phyloP scores from a whole-genome alignment of 1,140 invertebrate genomes.

The Trichonephila clavata region DNA sequence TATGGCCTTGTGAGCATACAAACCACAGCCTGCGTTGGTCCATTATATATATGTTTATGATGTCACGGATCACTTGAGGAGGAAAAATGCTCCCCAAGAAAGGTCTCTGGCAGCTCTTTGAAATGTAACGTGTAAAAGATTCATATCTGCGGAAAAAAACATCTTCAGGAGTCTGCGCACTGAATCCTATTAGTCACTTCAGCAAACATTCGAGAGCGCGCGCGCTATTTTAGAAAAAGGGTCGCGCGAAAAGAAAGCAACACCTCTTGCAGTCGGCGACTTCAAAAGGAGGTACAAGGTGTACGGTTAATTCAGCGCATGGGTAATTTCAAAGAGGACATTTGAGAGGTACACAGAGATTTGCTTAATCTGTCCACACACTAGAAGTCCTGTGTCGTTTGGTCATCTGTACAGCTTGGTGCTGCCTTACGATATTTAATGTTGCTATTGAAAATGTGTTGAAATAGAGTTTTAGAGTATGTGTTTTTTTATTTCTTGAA shows the following conservation, averaged over 20 bases:
- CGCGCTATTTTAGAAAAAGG: neutral
- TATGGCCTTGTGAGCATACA: too few relatives aligned
- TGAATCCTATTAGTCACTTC: slow-evolving; percentile 2
- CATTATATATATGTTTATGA: neutral
- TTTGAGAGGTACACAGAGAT: neutral
- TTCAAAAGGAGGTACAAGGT: neutral
- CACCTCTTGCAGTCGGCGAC: neutral
- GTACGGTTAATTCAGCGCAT: neutral
- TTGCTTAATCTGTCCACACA: neutral
- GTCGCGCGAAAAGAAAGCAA: neutral
- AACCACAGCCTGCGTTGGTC: too few relatives aligned
- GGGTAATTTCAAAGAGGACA: neutral
- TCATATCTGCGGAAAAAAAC: neutral
- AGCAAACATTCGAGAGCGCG: neutral
- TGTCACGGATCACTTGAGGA: neutral
- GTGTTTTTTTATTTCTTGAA: too few relatives aligned
- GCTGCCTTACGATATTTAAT: neutral
- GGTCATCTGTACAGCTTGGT: neutral
- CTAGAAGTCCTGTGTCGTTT: neutral
- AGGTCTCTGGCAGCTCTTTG: neutral
- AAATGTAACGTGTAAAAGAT: neutral
- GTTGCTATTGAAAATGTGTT: neutral
- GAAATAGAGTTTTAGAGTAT: too few relatives aligned
- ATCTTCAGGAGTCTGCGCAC: neutral
- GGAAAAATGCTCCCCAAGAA: neutral